Percentiles rank a stretch among this genome's conserved stretches.
Conservation (phyloP, 2,113 vertebrate species). For the Epinephelus moara region DNA sequence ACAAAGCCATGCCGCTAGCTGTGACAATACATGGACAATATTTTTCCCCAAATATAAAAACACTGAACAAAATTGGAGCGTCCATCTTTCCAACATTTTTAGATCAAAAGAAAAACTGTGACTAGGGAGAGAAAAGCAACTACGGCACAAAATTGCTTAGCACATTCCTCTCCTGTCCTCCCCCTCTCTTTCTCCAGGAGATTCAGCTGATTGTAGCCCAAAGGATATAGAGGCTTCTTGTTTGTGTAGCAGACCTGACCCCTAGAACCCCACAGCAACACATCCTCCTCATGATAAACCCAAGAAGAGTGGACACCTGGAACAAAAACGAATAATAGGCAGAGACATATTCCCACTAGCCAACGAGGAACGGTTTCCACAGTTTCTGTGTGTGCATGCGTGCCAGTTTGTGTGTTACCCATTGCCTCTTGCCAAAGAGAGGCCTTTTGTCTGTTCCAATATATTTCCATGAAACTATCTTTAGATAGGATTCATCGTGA, state of each 20-base stretch:
- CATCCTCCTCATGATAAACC: conserved; percentile 74
- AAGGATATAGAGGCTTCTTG: conserved; percentile 52
- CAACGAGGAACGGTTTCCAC: conserved; percentile 57
- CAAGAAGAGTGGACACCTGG: conserved; percentile 65
- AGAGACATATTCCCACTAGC: conserved; percentile 76
- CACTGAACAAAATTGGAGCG: conserved; percentile 2
- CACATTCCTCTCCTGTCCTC: conserved; percentile 53
- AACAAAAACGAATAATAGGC: conserved; percentile 67
- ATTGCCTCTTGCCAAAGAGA: conserved; percentile 68
- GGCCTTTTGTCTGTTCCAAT: conserved; percentile 68
- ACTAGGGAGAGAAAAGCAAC: conserved; percentile 29
- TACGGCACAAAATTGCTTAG: conserved; percentile 30
- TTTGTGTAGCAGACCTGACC: conserved; percentile 64
- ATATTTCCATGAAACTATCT: conserved; percentile 71
- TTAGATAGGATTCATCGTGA: conserved; percentile 57
- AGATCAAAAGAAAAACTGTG: conserved; percentile 38
- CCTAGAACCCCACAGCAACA: conserved; percentile 61
- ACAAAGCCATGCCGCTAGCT: not conserved
- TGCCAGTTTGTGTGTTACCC: conserved; percentile 63
- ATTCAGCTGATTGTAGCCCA: conserved; percentile 62
- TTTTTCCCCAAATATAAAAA: conserved; percentile 1
- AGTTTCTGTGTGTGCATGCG: conserved; percentile 54
- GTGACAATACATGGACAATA: not conserved
- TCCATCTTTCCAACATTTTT: conserved; percentile 39
- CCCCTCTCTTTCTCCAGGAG: conserved; percentile 43